A percentile compares a stretch with the other conserved stretches of the same genome.
phyloP scores from a whole-genome alignment of 30 jellyfish, hydroid and myxozoan species.

The Cassiopea xamachana region DNA sequence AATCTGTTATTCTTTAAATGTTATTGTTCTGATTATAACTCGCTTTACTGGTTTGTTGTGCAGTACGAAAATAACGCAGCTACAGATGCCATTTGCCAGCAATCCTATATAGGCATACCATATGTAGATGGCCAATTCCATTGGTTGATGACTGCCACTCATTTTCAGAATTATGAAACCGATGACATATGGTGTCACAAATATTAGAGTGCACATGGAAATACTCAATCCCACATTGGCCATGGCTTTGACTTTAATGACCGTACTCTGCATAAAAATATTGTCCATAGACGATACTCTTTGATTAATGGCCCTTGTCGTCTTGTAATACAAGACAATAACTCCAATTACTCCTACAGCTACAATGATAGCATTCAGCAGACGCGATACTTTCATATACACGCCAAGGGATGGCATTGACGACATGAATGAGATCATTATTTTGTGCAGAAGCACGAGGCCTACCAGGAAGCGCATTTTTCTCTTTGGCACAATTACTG shows the following conservation, averaged over 20 bases:
- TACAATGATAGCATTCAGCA: neutral
- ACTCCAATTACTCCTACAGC: neutral
- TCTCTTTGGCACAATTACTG: constrained; percentile 13
- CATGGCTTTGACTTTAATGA: neutral
- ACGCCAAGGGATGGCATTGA: neutral
- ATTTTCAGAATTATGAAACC: neutral
- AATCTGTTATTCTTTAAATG: no score
- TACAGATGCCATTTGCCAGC: neutral
- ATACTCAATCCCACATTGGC: constrained; percentile 2
- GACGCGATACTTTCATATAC: neutral
- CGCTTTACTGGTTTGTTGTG: neutral
- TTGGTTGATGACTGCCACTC: neutral
- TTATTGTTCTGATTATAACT: no score
- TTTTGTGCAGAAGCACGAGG: neutral
- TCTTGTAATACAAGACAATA: constrained; percentile 12
- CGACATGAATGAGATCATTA: neutral
- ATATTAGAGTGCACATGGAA: neutral
- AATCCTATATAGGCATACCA: neutral
- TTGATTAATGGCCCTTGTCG: constrained; percentile 1
- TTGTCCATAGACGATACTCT: neutral
- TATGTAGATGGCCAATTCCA: neutral
- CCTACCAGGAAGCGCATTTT: neutral
- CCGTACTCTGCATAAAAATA: neutral
- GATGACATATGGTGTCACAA: neutral
- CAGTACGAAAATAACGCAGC: neutral